phyloP scores from a whole-genome alignment of 1,140 invertebrate species.

The Drosophila teissieri region DNA sequence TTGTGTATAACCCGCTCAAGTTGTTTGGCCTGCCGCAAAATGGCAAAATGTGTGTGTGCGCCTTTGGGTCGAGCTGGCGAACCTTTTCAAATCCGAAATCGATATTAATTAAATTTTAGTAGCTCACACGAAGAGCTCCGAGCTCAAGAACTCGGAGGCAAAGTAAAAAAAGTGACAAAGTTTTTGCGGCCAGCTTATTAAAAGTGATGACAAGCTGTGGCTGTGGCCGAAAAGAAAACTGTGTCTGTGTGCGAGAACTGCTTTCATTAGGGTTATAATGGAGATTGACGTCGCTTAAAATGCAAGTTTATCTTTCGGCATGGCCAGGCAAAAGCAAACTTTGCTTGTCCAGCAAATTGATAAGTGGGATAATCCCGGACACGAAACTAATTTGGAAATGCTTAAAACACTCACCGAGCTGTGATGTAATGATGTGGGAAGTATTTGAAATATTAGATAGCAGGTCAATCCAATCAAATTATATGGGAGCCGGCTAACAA shows the following conservation, averaged over 20 bases:
- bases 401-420: slow-evolving; percentile 26
- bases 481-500: slow-evolving; percentile 19
- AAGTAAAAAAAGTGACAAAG: slow-evolving; percentile 52
- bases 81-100: slow-evolving; percentile 82
- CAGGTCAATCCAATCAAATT: slow-evolving; percentile 43
- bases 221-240: slow-evolving; percentile 25
- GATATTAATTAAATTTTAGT: slow-evolving; percentile 82
- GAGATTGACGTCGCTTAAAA: slow-evolving; percentile 56
- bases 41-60: slow-evolving; percentile 38
- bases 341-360: slow-evolving; percentile 53
- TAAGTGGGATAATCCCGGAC: slow-evolving; percentile 44
- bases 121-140: slow-evolving; percentile 60
- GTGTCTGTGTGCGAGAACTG: slow-evolving; percentile 22
- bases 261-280: slow-evolving; percentile 57
- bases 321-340: slow-evolving; percentile 28
- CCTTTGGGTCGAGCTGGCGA: slow-evolving; percentile 25
- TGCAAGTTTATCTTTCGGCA: slow-evolving; percentile 49
- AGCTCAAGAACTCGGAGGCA: slow-evolving; percentile 50
- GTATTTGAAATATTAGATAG: slow-evolving; percentile 44
- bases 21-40: slow-evolving; percentile 60
- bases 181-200: slow-evolving; percentile 79
- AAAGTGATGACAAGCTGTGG: slow-evolving; percentile 76
- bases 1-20: slow-evolving; percentile 67
- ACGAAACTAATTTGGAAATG: slow-evolving; percentile 47
- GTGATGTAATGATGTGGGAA: slow-evolving; percentile 45